These are phyloP conservation scores for Galbula dea DNA, from an alignment of 2,113 vertebrate species.

Conservation along the genomic window DNA sequence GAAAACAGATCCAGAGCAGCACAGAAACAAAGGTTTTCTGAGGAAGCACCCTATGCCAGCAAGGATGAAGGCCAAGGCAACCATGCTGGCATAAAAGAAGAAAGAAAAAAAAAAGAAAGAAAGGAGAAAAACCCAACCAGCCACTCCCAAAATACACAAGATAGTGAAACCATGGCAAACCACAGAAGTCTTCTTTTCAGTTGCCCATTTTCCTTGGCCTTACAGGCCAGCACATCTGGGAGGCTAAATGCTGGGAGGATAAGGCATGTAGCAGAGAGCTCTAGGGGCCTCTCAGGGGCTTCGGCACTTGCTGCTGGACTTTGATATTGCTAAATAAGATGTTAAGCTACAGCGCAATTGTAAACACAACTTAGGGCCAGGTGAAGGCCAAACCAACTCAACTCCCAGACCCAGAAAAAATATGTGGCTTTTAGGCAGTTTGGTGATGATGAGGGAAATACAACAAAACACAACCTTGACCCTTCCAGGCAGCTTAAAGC, in stretches of 20 bases:
- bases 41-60: background rate
- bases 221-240: background rate
- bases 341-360: background rate
- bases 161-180: background rate
- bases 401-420: background rate
- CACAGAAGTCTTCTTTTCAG: background rate
- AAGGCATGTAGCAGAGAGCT: background rate
- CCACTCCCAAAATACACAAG: background rate
- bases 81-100: accelerated
- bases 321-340: background rate
- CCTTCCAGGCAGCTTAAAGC: background rate
- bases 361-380: background rate
- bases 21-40: background rate
- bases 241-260: background rate
- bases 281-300: background rate
- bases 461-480: accelerated
- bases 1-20: background rate
- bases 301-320: background rate
- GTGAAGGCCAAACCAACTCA: background rate
- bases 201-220: background rate
- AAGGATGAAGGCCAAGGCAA: background rate
- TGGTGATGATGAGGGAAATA: background rate
- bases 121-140: background rate
- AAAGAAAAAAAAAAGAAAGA: background rate
- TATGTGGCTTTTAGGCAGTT: background rate